Conservation (phyloP, 2,888 invertebrate genomes). For the Alitta virens region DNA sequence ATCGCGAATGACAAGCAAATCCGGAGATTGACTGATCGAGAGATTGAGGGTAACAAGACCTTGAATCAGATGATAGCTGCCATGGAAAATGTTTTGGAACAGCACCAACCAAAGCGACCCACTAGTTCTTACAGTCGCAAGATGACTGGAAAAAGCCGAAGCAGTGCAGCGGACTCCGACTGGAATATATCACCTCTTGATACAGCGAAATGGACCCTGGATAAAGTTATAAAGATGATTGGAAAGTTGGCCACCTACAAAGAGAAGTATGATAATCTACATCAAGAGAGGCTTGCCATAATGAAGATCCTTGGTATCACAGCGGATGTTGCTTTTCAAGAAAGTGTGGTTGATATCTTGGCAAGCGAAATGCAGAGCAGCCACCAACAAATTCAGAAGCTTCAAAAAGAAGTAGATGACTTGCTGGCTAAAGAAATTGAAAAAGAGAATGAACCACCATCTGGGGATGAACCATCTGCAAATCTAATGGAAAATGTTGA, state of each 20-base stretch:
- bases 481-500: background rate
- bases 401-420: background rate
- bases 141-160: too few relatives aligned
- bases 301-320: background rate
- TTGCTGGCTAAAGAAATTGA: background rate
- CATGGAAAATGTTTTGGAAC: constrained; percentile 4
- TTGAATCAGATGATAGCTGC: constrained; percentile 6
- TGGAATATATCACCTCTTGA: background rate
- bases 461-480: background rate
- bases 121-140: background rate
- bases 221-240: constrained; percentile 33
- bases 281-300: constrained; percentile 30
- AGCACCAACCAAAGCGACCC: background rate
- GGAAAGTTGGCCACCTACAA: constrained; percentile 31
- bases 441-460: background rate
- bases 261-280: constrained; percentile 34
- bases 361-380: too few relatives aligned
- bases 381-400: too few relatives aligned
- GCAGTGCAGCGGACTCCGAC: background rate
- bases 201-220: constrained; percentile 7
- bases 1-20: constrained; percentile 41
- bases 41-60: constrained; percentile 1
- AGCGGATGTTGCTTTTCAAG: background rate
- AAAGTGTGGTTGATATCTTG: constrained; percentile 1
- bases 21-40: constrained; percentile 23